phyloP scores from a whole-genome alignment of 2,113 vertebrate genomes.

The Hippocampus abdominalis region DNA sequence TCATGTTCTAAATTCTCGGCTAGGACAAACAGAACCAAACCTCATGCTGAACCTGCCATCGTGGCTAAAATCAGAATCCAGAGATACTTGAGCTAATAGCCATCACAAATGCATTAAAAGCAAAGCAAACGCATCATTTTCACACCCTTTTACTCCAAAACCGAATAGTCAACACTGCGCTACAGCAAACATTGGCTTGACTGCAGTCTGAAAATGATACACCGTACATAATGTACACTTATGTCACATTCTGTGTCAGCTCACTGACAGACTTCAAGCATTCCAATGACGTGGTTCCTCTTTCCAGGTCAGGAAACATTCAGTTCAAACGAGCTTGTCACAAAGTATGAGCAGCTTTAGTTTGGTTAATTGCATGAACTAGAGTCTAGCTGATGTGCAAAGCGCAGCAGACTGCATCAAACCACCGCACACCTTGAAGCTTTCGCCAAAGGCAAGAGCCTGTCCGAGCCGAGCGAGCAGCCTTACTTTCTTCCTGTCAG shows the following conservation, averaged over 20 bases:
- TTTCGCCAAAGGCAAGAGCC: constrained; percentile 49
- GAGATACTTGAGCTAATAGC: background rate
- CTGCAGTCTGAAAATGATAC: background rate
- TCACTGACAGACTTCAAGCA: background rate
- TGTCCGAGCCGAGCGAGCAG: constrained; percentile 32
- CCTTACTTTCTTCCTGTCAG: constrained; percentile 56
- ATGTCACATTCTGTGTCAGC: background rate
- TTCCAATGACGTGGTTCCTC: background rate
- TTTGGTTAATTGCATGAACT: constrained; percentile 47
- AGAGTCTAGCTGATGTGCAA: constrained; percentile 16
- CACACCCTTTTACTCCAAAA: background rate
- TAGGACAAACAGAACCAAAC: constrained; percentile 14
- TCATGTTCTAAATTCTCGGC: constrained; percentile 19
- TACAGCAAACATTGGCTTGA: background rate
- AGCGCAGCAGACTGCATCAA: constrained; percentile 46
- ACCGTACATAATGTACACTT: background rate
- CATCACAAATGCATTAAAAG: background rate
- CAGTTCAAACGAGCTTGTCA: background rate
- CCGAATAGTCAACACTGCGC: background rate
- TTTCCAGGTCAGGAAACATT: background rate
- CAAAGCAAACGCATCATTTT: background rate
- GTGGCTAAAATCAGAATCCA: background rate
- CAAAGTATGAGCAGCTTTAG: constrained; percentile 28
- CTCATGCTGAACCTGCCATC: constrained; percentile 33
- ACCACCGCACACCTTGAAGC: constrained; percentile 67